These are phyloP conservation scores for Poliocrania exsul DNA, from an alignment of 2,797 vertebrate genomes.

Conservation along the genomic window DNA sequence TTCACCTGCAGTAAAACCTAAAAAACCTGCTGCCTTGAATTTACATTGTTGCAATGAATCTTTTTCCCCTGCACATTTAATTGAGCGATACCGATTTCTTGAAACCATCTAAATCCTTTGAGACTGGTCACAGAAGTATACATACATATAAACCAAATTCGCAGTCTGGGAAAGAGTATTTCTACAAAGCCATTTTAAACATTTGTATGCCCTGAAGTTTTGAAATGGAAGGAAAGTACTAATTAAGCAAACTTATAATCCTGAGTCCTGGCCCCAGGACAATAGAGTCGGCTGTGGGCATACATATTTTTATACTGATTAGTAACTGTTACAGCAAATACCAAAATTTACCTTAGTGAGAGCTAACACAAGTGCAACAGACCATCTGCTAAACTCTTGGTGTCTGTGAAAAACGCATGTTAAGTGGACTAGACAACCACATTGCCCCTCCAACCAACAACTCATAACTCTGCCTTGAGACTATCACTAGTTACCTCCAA, in stretches of 20 bases:
- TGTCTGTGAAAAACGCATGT: not conserved
- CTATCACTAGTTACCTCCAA: not conserved
- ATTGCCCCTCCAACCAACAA: not conserved
- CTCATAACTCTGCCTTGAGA: not conserved
- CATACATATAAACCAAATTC: not conserved
- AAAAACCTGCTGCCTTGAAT: not conserved
- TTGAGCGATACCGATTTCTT: conserved; percentile 18
- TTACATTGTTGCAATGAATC: conserved; percentile 21
- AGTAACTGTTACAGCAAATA: not conserved
- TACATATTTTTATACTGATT: not conserved
- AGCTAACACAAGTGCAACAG: not conserved
- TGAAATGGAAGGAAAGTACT: not conserved
- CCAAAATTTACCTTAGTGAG: not conserved
- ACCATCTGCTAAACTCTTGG: not conserved
- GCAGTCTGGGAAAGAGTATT: not conserved
- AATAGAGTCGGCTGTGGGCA: rapidly evolving
- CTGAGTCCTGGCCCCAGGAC: not conserved
- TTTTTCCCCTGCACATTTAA: conserved; percentile 9
- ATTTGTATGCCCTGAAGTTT: not conserved
- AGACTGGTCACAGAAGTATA: not conserved
- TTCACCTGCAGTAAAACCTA: conserved; percentile 17
- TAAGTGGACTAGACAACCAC: not conserved
- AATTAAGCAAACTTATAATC: conserved; percentile 28
- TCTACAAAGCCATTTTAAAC: not conserved
- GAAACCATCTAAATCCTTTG: not conserved